A percentile compares a stretch with the other conserved stretches of the same genome.
phyloP scores from a whole-genome alignment of 1,140 invertebrate species.

The Drosophila mojavensis region DNA sequence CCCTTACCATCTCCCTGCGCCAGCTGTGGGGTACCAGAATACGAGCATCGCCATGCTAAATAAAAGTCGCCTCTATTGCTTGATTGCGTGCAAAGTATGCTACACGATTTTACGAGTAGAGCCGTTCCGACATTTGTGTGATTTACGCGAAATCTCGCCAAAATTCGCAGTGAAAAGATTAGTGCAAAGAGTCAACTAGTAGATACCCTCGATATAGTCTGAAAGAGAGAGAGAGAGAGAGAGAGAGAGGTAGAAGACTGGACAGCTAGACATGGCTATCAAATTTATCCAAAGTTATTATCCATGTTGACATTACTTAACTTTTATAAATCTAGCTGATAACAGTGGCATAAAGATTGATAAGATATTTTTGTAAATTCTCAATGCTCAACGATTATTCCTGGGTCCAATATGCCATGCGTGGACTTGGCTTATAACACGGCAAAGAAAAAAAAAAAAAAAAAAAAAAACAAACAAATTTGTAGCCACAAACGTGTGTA shows the following conservation, averaged over 20 bases:
- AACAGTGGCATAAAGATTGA: no score
- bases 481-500: slow-evolving; percentile 58
- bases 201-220: background rate
- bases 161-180: slow-evolving; percentile 38
- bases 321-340: no score
- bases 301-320: no score
- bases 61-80: slow-evolving; percentile 50
- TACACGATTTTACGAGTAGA: slow-evolving; percentile 55
- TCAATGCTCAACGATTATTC: no score
- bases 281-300: no score
- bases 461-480: background rate
- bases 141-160: slow-evolving; percentile 65
- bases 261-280: no score
- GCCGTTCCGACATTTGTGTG: slow-evolving; percentile 67
- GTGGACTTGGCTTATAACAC: slow-evolving; percentile 1
- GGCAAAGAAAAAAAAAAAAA: slow-evolving; percentile 21
- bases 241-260: no score
- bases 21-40: background rate
- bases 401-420: slow-evolving; percentile 10
- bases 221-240: background rate
- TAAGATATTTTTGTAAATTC: no score
- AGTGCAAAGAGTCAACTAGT: background rate
- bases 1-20: background rate
- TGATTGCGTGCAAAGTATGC: slow-evolving; percentile 53
- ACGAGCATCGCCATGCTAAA: slow-evolving; percentile 22